phyloP scores from a whole-genome alignment of 2,797 vertebrate genomes.

The Miichthys miiuy region DNA sequence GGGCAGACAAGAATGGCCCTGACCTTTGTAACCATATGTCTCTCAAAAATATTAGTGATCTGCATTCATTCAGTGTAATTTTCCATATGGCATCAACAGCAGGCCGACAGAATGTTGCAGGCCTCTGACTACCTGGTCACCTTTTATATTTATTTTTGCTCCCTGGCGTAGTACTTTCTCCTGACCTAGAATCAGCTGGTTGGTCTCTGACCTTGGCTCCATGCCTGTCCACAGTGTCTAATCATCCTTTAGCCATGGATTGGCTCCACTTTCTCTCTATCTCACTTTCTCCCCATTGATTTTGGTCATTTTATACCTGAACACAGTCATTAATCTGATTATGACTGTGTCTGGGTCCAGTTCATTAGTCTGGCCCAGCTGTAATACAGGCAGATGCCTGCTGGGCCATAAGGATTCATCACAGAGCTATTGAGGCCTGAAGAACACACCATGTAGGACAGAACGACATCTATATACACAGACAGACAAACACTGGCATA shows the following conservation, averaged over 20 bases:
- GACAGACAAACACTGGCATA: slow-evolving; percentile 38
- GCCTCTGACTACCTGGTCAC: slow-evolving; percentile 39
- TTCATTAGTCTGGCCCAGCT: slow-evolving; percentile 83
- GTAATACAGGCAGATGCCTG: slow-evolving; percentile 82
- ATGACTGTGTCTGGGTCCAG: slow-evolving; percentile 79
- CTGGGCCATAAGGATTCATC: slow-evolving; percentile 80
- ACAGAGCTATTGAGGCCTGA: slow-evolving; percentile 80
- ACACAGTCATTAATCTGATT: slow-evolving; percentile 83
- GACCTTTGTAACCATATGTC: slow-evolving; percentile 66
- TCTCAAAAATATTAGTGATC: slow-evolving; percentile 60
- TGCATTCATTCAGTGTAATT: slow-evolving; percentile 64
- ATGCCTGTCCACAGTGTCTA: slow-evolving; percentile 62
- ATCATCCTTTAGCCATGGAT: slow-evolving; percentile 64
- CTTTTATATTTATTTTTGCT: slow-evolving; percentile 60
- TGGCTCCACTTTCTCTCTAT: slow-evolving; percentile 47
- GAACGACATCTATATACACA: slow-evolving; percentile 20
- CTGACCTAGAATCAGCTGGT: slow-evolving; percentile 58
- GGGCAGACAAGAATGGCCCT: slow-evolving; percentile 40
- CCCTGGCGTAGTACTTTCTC: slow-evolving; percentile 30
- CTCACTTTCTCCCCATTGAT: slow-evolving; percentile 75
- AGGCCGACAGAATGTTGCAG: slow-evolving; percentile 50
- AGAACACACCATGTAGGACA: slow-evolving; percentile 72
- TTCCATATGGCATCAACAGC: slow-evolving; percentile 65
- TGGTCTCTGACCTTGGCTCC: slow-evolving; percentile 71
- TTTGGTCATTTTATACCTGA: slow-evolving; percentile 80